phyloP scores from a whole-genome alignment of 2,888 invertebrate species.

The Pharmacophagus antenor region DNA sequence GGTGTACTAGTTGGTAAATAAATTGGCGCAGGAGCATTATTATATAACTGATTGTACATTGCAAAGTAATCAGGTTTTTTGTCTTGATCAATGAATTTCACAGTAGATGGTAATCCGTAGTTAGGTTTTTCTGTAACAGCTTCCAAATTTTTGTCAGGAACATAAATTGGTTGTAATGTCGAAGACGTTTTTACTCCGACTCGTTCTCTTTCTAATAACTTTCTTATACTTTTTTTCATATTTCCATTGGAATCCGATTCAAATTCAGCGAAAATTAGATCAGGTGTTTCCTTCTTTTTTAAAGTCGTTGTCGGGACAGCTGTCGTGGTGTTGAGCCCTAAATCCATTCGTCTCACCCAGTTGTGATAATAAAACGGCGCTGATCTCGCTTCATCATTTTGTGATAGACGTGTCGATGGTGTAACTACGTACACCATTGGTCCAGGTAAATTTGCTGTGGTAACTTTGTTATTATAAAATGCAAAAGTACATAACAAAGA shows the following conservation, averaged over 20 bases:
- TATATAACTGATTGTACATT: constrained; percentile 57
- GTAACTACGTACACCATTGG: constrained; percentile 72
- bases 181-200: constrained; percentile 45
- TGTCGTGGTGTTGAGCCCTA: constrained; percentile 46
- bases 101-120: constrained; percentile 43
- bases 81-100: constrained; percentile 35
- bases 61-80: constrained; percentile 54
- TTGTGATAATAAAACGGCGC: constrained; percentile 71
- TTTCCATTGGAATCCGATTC: constrained; percentile 52
- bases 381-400: constrained; percentile 53
- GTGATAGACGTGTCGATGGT: constrained; percentile 52
- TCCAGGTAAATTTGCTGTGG: constrained; percentile 54
- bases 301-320: constrained; percentile 42
- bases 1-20: constrained; percentile 47
- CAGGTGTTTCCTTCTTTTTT: constrained; percentile 54
- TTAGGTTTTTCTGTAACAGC: constrained; percentile 41
- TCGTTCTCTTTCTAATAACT: constrained; percentile 64
- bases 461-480: constrained; percentile 42
- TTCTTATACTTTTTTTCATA: constrained; percentile 64
- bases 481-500: constrained; percentile 13
- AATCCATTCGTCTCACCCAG: constrained; percentile 70
- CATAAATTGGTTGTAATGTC: constrained; percentile 57
- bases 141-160: constrained; percentile 52
- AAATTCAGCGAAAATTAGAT: constrained; percentile 74
- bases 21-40: constrained; percentile 46